Percentiles rank a stretch among this genome's conserved stretches.
These are phyloP conservation scores for Trichogramma evanescens DNA, from an alignment of 2,888 invertebrate species.

Conservation along the genomic window DNA sequence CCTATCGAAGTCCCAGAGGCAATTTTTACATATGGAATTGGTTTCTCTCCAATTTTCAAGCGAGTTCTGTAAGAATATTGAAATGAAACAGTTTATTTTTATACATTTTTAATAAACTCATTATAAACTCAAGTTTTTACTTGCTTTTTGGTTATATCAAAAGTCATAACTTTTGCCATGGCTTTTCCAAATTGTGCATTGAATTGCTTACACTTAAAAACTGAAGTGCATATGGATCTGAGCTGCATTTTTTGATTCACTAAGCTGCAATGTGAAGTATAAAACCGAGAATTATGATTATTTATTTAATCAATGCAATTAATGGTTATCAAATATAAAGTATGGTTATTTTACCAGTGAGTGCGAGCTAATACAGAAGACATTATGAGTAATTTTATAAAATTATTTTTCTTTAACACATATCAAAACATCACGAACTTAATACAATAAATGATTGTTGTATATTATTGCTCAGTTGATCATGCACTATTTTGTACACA, in stretches of 20 bases:
- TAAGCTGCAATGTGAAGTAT: too few species aligned
- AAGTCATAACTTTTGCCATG: conserved; percentile 17
- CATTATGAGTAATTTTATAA: too few species aligned
- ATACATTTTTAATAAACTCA: neutral
- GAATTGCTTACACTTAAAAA: neutral
- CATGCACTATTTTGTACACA: too few species aligned
- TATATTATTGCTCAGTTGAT: too few species aligned
- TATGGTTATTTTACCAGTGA: too few species aligned
- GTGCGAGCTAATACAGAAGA: too few species aligned
- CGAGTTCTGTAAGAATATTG: neutral
- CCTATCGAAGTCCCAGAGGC: conserved; percentile 15
- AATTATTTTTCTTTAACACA: too few species aligned
- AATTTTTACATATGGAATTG: neutral
- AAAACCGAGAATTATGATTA: too few species aligned
- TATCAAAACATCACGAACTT: too few species aligned
- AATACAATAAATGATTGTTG: too few species aligned
- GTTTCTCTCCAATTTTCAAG: conserved; percentile 19
- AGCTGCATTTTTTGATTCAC: conserved; percentile 1
- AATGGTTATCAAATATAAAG: too few species aligned
- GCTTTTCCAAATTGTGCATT: conserved; percentile 8
- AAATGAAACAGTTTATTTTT: neutral
- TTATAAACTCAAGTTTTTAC: neutral
- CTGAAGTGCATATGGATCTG: conserved; percentile 8
- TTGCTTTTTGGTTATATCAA: conserved; percentile 11
- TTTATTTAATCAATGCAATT: too few species aligned